Percentiles rank a stretch among this genome's conserved stretches.
phyloP scores from a whole-genome alignment of 1,140 invertebrate genomes.

The Drosophila tsacasi region DNA sequence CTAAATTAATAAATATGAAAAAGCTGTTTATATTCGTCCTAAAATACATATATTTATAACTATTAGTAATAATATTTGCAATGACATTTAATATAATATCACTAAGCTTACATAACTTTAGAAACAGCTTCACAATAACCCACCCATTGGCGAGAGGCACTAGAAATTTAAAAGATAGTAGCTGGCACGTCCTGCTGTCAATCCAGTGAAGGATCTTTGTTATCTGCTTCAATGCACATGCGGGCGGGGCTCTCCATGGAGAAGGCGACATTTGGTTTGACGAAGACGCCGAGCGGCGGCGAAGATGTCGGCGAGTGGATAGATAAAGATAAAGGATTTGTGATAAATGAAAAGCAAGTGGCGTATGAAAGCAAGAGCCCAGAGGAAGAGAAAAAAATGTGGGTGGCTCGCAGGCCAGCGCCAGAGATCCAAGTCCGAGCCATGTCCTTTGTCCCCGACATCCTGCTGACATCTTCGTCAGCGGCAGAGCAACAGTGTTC shows the following conservation, averaged over 20 bases:
- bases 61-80: background rate
- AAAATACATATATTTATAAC: no score
- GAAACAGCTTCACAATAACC: background rate
- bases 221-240: slow-evolving; percentile 76
- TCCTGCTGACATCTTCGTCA: slow-evolving; percentile 67
- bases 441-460: slow-evolving; percentile 33
- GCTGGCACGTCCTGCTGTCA: slow-evolving; percentile 73
- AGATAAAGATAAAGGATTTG: slow-evolving; percentile 78
- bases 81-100: background rate
- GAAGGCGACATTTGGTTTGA: slow-evolving; percentile 67
- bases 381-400: slow-evolving; percentile 65
- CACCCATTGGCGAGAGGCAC: slow-evolving; percentile 28
- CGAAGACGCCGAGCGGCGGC: slow-evolving; percentile 56
- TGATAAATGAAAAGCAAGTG: slow-evolving; percentile 83
- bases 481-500: slow-evolving; percentile 33
- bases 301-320: slow-evolving; percentile 75
- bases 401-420: slow-evolving; percentile 36
- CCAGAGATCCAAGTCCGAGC: slow-evolving; percentile 17
- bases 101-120: no score
- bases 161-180: slow-evolving; percentile 77
- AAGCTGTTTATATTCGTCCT: no score
- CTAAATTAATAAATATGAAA: no score
- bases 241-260: slow-evolving; percentile 50
- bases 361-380: slow-evolving; percentile 75
- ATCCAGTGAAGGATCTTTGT: slow-evolving; percentile 81